Evolutionary conservation across 2,113 vertebrate species (phyloP), one percentile per base, ranked within the genome.

Genomic region (Paramisgurnus dabryanus): DNA sequence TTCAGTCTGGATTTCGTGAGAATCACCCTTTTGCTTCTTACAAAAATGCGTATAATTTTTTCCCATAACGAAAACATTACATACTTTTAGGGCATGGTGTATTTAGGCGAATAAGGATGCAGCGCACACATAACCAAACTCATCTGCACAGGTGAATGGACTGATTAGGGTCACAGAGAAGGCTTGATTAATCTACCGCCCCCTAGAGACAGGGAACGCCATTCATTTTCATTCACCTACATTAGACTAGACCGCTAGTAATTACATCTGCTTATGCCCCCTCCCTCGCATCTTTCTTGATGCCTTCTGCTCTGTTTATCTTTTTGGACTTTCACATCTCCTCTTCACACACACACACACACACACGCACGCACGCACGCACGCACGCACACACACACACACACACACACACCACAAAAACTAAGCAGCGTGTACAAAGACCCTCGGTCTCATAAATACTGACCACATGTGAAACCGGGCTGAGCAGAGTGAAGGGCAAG

Each of bases 121-220:
- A 15, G 6, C 41, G 9, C 10, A 22, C 10, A 69, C 17, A n/a
- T 7, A 18, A 4, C n/a, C 4, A 5, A 58, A n/a, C 55, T 58
- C 55, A 58, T 58, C 55, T 7, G 9, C 11, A 68, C 6, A n/a
- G 69, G 58, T 69, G 15, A 71, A 27, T 22, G 27, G 50, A 83
- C 55, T 45, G 50, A 83, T 80, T 80, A 77, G 57, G 75, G 60
- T 22, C 60, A 64, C 27, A 22, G n/a, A 65, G 41, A 72, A 1
- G 7, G 17, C 40, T 68, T 67, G 72, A 81, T 81, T 50, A 68
- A 67, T 67, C 75, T 71, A 18, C 41, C 27, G 60, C 66, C 70
- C 61, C 66, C 74, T 57, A 61, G 22, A 69, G 58, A 71, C 39
- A 70, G 58, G 40, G 8, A 55, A 27, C 58, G 55, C 70, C n/a